Evolutionary conservation across 2,113 vertebrate species (phyloP).

Genomic region (Rhipidura dahli): DNA sequence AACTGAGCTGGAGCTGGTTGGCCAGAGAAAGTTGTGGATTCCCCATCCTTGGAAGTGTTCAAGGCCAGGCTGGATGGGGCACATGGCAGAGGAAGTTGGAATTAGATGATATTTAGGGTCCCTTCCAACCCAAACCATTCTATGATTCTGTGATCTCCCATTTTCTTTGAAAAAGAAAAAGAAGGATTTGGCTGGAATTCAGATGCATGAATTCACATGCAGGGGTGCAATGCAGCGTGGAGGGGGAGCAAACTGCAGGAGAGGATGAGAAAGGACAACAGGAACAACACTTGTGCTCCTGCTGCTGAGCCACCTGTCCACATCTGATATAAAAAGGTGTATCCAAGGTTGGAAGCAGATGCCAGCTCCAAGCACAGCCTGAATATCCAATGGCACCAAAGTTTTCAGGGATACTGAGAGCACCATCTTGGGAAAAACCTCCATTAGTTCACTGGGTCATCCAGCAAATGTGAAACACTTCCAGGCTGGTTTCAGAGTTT

Average conservation of each 20-base stretch:
- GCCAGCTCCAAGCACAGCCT: not conserved
- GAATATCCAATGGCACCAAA: not conserved
- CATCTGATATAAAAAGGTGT: not conserved
- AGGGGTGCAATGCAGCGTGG: not conserved
- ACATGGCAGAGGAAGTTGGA: not conserved
- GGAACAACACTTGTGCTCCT: not conserved
- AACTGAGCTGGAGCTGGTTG: not conserved
- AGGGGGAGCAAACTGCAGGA: not conserved
- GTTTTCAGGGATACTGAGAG: not conserved
- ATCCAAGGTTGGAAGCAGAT: not conserved
- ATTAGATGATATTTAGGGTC: no score
- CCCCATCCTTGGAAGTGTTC: not conserved
- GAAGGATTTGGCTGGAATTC: not conserved
- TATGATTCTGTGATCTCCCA: not conserved
- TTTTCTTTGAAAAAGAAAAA: not conserved
- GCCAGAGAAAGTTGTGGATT: not conserved
- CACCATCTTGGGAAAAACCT: not conserved
- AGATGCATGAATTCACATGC: not conserved
- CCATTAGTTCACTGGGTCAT: fast-evolving
- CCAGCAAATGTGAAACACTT: not conserved
- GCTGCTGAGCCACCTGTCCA: not conserved
- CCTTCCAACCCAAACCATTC: not conserved
- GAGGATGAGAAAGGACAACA: not conserved
- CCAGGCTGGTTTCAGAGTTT: not conserved
- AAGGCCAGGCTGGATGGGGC: not conserved